Conservation (phyloP, 2,797 vertebrate genomes). For the Labroides dimidiatus region DNA sequence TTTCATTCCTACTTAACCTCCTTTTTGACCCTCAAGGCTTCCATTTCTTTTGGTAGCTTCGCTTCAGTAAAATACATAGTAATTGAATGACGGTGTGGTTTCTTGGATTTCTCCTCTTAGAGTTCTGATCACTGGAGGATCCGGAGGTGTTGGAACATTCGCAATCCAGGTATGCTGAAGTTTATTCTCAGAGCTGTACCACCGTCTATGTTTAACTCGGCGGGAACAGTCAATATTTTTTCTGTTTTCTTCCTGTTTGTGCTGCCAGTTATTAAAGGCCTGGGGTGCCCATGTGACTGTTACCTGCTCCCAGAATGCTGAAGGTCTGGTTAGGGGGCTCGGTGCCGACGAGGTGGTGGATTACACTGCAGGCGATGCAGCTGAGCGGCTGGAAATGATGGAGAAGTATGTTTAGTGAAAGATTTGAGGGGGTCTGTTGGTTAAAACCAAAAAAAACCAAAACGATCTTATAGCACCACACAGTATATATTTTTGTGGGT, state of each 20-base stretch:
- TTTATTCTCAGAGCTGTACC: neutral
- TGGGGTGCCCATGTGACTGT: slow-evolving; percentile 93
- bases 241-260: slow-evolving; percentile 3
- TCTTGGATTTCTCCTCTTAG: slow-evolving; percentile 72
- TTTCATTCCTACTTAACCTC: slow-evolving; percentile 33
- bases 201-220: neutral
- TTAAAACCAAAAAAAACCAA: no score
- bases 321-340: slow-evolving; percentile 86
- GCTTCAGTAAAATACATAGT: slow-evolving; percentile 22
- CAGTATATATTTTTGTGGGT: no score
- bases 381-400: slow-evolving; percentile 82
- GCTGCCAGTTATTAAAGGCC: slow-evolving; percentile 89
- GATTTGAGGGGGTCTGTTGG: no score
- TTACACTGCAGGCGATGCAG: slow-evolving; percentile 84
- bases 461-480: no score
- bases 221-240: slow-evolving; percentile 12
- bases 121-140: slow-evolving; percentile 92
- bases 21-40: slow-evolving; percentile 5
- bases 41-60: slow-evolving; percentile 21
- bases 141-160: slow-evolving; percentile 94
- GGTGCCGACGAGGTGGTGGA: slow-evolving; percentile 91
- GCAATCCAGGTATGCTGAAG: slow-evolving; percentile 87
- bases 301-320: slow-evolving; percentile 91
- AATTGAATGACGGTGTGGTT: slow-evolving; percentile 42
- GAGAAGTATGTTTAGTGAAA: slow-evolving; percentile 81